Conservation (phyloP, 2,888 invertebrate genomes). For the Drosophila parthenogenetica region DNA sequence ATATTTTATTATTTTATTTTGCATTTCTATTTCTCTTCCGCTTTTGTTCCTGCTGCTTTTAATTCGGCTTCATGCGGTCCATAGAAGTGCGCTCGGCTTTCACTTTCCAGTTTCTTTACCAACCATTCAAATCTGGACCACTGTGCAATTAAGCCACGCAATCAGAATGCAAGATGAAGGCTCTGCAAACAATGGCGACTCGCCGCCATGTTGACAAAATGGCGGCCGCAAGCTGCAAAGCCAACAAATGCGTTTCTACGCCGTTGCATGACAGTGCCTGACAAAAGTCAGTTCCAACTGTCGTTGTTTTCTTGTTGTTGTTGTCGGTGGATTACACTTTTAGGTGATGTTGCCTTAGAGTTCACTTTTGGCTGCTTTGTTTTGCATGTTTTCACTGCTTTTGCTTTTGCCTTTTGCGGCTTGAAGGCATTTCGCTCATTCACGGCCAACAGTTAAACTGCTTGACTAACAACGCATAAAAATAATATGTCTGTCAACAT, state of each 20-base stretch:
- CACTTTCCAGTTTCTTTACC: slow-evolving; percentile 43
- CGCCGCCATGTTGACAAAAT: slow-evolving; percentile 65
- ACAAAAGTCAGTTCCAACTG: slow-evolving; percentile 38
- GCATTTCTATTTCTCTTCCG: background rate
- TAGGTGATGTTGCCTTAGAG: slow-evolving; percentile 36
- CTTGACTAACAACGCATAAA: background rate
- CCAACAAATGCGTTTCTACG: slow-evolving; percentile 61
- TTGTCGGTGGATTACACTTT: slow-evolving; percentile 50
- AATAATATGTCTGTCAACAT: background rate
- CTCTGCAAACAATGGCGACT: slow-evolving; percentile 63
- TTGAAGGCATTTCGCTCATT: slow-evolving; percentile 14
- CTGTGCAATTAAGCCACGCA: slow-evolving; percentile 74
- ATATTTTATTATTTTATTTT: too few relatives aligned
- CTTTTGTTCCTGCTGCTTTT: slow-evolving; percentile 6
- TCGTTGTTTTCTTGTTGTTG: slow-evolving; percentile 23
- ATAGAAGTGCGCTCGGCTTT: slow-evolving; percentile 57
- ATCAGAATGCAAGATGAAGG: slow-evolving; percentile 78
- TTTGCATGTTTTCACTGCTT: slow-evolving; percentile 24
- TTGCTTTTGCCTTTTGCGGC: background rate
- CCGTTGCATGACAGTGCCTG: slow-evolving; percentile 49
- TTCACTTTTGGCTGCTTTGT: slow-evolving; percentile 19
- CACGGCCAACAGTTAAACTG: slow-evolving; percentile 6
- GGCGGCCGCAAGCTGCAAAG: slow-evolving; percentile 72
- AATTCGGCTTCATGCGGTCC: slow-evolving; percentile 54
- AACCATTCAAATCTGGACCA: slow-evolving; percentile 49